These are phyloP conservation scores for Triplophysa bombifrons DNA, from an alignment of 2,797 vertebrate genomes.

Conservation along the genomic window DNA sequence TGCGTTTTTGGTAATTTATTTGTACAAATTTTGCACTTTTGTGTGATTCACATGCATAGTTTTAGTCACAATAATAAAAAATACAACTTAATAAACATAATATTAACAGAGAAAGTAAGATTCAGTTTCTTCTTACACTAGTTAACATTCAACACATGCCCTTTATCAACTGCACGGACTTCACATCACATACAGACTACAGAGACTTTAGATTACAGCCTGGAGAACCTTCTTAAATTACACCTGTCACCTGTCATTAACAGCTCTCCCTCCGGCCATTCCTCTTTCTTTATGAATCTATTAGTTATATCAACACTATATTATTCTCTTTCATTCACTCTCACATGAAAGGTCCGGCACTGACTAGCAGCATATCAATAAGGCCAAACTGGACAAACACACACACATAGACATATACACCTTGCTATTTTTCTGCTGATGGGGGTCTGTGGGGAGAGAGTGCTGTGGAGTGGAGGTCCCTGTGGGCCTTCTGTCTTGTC, in stretches of 20 bases:
- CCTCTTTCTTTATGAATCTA: conserved; percentile 63
- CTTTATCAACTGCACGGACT: background rate
- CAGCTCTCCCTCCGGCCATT: conserved; percentile 8
- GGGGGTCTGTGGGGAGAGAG: conserved; percentile 30
- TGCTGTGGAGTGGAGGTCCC: conserved; percentile 22
- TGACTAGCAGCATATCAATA: conserved; percentile 50
- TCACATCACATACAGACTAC: conserved; percentile 13
- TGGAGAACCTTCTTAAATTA: conserved; percentile 15
- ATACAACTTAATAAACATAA: background rate
- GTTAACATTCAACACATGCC: conserved; percentile 3
- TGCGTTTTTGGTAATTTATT: no score
- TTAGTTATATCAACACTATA: conserved; percentile 67
- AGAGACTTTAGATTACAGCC: conserved; percentile 18
- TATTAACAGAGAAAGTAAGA: background rate
- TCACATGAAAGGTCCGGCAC: conserved; percentile 42
- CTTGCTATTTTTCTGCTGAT: conserved; percentile 41
- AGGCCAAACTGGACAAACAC: conserved; percentile 24
- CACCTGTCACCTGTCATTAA: conserved; percentile 43
- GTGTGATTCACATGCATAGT: no score
- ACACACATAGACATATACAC: background rate
- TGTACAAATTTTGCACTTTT: no score
- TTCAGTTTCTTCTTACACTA: background rate
- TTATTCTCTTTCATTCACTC: conserved; percentile 67
- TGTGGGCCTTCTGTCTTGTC: conserved; percentile 35
- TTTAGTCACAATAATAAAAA: background rate